phyloP scores from a whole-genome alignment of 2,797 vertebrate species.

The Poecilia picta region DNA sequence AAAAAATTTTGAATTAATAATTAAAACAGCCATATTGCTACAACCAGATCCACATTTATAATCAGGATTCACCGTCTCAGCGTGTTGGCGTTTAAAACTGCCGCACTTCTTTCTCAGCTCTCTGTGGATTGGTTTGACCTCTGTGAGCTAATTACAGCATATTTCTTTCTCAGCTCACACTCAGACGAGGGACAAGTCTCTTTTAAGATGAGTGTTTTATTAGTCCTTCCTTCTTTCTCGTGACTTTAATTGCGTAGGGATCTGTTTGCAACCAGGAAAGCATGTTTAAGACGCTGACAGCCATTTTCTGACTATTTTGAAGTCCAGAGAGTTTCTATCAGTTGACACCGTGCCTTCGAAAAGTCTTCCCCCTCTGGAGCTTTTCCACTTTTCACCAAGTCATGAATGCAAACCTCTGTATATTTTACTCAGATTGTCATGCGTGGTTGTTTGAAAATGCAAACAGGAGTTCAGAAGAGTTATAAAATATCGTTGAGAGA shows the following conservation, averaged over 20 bases:
- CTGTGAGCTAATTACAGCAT: constrained; percentile 31
- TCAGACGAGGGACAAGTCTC: constrained; percentile 14
- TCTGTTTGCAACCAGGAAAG: not conserved
- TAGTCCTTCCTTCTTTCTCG: constrained; percentile 16
- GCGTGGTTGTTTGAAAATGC: too few relatives aligned
- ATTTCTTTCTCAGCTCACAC: constrained; percentile 19
- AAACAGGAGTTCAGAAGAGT: not conserved
- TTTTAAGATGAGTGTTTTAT: constrained; percentile 27
- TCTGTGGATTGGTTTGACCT: constrained; percentile 31
- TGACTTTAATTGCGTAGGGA: constrained; percentile 5
- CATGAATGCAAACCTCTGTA: too few relatives aligned
- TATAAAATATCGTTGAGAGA: not conserved
- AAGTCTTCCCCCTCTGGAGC: not conserved
- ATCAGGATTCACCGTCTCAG: constrained; percentile 27
- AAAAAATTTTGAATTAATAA: constrained; percentile 50
- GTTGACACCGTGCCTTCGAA: constrained; percentile 10
- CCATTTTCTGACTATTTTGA: constrained; percentile 29
- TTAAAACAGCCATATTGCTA: constrained; percentile 49
- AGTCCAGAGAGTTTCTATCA: constrained; percentile 13
- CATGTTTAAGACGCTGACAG: constrained; percentile 17
- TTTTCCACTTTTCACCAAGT: not conserved
- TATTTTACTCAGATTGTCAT: not conserved
- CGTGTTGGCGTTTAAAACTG: constrained; percentile 14
- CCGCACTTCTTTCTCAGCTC: constrained; percentile 16
- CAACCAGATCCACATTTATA: constrained; percentile 41